phyloP scores from a whole-genome alignment of 2,797 vertebrate genomes.

The Bucorvus abyssinicus region DNA sequence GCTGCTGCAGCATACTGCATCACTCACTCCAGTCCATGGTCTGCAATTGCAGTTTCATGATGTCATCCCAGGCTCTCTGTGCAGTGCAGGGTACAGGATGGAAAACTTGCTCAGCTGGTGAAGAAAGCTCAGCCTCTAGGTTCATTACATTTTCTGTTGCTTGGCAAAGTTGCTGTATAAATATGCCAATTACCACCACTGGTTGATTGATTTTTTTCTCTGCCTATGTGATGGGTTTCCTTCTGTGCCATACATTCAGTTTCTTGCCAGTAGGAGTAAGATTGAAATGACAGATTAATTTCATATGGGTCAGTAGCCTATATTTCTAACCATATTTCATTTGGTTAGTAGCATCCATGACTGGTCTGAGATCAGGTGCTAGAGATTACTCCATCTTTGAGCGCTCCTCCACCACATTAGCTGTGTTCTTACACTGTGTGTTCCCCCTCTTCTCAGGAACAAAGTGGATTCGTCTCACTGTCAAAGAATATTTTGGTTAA shows the following conservation, averaged over 20 bases:
- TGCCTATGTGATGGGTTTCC: neutral
- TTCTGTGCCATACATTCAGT: neutral
- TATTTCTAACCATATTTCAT: neutral
- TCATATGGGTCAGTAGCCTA: neutral
- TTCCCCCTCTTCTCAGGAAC: neutral
- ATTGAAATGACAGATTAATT: neutral
- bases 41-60: neutral
- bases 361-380: neutral
- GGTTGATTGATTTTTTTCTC: neutral
- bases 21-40: neutral
- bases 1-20: neutral
- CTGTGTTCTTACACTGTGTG: neutral
- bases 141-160: neutral
- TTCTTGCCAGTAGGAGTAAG: neutral
- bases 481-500: neutral
- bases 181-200: neutral
- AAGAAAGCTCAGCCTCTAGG: neutral
- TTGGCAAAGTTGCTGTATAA: neutral
- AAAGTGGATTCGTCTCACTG: neutral
- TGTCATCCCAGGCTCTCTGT: neutral
- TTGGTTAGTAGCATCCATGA: neutral
- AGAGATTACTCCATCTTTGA: neutral
- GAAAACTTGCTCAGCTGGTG: neutral
- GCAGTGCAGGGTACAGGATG: neutral
- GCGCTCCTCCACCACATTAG: neutral